Percentiles rank a stretch among this genome's conserved stretches.
Evolutionary conservation across 2,113 vertebrate genomes (phyloP).

Genomic region (Paraplagusia blochii): DNA sequence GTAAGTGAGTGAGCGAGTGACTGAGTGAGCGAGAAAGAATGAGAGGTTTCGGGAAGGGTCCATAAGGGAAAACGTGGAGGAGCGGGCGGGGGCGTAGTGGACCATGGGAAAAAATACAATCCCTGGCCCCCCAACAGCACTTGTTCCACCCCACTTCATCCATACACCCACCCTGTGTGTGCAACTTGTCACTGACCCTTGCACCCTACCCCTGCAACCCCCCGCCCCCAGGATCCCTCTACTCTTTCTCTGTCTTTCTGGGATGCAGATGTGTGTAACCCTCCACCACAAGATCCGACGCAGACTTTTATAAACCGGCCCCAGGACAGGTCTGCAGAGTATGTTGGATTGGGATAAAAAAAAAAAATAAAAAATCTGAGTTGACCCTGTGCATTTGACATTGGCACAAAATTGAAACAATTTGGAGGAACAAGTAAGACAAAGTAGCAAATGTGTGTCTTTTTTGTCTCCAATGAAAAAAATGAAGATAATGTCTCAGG

Average conservation of each 20-base stretch:
- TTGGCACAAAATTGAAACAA: no score
- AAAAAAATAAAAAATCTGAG: no score
- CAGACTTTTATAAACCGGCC: background rate
- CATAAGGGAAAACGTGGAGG: constrained; percentile 14
- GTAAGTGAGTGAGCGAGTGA: constrained; percentile 19
- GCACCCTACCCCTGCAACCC: constrained; percentile 24
- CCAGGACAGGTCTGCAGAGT: no score
- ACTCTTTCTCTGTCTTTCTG: constrained; percentile 45
- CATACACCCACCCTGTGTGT: constrained; percentile 55
- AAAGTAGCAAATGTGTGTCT: constrained; percentile 3
- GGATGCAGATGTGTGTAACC: constrained; percentile 55
- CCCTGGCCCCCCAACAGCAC: constrained; percentile 66
- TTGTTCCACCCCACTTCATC: constrained; percentile 80
- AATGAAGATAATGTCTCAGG: constrained; percentile 33
- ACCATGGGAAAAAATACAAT: constrained; percentile 81
- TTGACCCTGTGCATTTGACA: no score
- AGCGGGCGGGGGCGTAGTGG: constrained; percentile 54
- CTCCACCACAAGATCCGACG: constrained; percentile 1
- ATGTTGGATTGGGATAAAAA: constrained; percentile 12
- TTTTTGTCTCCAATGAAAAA: constrained; percentile 5
- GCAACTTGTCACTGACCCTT: constrained; percentile 82
- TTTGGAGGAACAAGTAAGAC: background rate
- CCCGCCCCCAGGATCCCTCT: constrained; percentile 65
- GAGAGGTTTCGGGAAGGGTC: constrained; percentile 25
- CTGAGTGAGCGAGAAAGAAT: constrained; percentile 4